Percentiles rank a stretch among this genome's conserved stretches.
These are phyloP conservation scores for Enoplosus armatus DNA, from an alignment of 2,797 vertebrate species.

Conservation along the genomic window DNA sequence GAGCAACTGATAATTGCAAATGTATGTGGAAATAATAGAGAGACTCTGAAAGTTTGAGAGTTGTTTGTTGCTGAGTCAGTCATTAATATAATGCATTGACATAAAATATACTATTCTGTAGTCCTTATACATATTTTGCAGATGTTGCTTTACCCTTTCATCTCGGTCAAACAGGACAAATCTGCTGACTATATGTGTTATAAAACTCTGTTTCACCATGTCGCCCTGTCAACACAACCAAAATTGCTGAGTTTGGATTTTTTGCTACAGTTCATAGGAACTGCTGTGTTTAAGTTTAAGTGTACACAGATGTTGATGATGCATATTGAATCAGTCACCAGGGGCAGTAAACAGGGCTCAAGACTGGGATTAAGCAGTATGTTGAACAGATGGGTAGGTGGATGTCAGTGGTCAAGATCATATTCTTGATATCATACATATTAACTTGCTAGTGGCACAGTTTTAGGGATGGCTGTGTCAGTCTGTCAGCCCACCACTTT, in stretches of 20 bases:
- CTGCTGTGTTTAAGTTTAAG: conserved; percentile 42
- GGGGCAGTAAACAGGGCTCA: not conserved
- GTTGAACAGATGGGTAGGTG: not conserved
- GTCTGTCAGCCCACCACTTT: not conserved
- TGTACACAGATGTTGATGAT: conserved; percentile 57
- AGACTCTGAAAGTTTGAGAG: not conserved
- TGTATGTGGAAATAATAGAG: not conserved
- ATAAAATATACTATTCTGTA: not conserved
- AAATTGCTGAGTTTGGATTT: conserved; percentile 30
- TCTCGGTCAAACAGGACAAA: conserved; percentile 13
- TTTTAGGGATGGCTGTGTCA: not conserved
- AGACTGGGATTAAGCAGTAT: not conserved
- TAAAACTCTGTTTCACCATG: conserved; percentile 18
- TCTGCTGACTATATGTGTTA: conserved; percentile 23
- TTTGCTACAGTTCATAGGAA: conserved; percentile 32
- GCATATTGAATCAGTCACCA: conserved; percentile 18
- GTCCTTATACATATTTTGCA: not conserved
- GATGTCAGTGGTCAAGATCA: not conserved
- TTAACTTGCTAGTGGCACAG: not conserved
- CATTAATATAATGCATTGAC: not conserved
- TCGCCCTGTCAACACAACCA: conserved; percentile 45
- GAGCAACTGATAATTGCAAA: not conserved
- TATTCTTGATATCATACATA: not conserved
- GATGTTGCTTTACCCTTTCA: not conserved
- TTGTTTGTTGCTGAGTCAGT: conserved; percentile 9